phyloP scores from a whole-genome alignment of 2,113 vertebrate genomes.

The Centropus unirufus region DNA sequence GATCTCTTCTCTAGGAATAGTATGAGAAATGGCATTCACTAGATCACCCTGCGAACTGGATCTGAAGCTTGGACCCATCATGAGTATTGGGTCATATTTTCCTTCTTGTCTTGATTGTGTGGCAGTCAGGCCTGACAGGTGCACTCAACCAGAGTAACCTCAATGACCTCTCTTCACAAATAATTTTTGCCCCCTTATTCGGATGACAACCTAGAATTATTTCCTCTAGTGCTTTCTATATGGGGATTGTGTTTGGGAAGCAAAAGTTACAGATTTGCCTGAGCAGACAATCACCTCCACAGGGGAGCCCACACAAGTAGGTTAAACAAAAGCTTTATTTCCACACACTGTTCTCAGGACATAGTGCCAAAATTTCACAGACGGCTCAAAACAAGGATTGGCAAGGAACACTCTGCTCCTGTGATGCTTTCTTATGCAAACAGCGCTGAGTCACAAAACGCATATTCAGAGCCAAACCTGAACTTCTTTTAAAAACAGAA shows the following conservation, averaged over 20 bases:
- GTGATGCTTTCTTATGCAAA: slow-evolving; percentile 7
- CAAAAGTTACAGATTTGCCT: background rate
- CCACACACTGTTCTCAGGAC: background rate
- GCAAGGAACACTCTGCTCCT: slow-evolving; percentile 23
- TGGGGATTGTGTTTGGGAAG: background rate
- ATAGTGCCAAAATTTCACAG: background rate
- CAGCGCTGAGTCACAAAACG: slow-evolving; percentile 7
- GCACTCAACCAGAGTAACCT: background rate
- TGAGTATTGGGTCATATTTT: background rate
- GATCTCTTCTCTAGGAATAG: background rate
- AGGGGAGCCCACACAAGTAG: slow-evolving; percentile 64
- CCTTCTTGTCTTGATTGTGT: background rate
- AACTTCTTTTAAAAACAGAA: background rate
- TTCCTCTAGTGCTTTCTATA: background rate
- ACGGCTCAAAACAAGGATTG: background rate
- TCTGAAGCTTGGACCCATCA: background rate
- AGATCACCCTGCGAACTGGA: background rate
- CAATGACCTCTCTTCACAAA: background rate
- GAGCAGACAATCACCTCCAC: background rate
- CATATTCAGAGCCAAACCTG: background rate
- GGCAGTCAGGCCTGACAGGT: background rate
- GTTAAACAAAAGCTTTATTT: slow-evolving; percentile 61
- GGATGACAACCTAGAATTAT: background rate
- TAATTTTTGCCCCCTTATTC: background rate
- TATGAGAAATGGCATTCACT: background rate